These are phyloP conservation scores for Callocephalon fimbriatum DNA, from an alignment of 2,113 vertebrate genomes.

Conservation along the genomic window DNA sequence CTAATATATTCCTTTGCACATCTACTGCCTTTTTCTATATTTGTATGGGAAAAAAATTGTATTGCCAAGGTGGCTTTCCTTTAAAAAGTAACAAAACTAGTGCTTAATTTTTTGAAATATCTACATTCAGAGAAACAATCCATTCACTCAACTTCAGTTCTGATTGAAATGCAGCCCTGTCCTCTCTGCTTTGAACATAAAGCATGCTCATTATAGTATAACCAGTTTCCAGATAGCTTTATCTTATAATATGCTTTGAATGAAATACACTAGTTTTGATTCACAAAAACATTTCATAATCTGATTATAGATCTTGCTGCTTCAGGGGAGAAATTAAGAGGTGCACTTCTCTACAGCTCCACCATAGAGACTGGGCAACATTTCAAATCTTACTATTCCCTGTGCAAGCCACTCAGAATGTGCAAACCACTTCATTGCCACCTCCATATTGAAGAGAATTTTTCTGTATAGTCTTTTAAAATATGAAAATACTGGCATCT, in stretches of 20 bases:
- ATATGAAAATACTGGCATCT: background rate
- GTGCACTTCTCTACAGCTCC: background rate
- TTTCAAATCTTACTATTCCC: background rate
- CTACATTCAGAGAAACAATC: background rate
- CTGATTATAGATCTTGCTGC: constrained; percentile 38
- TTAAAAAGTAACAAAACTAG: background rate
- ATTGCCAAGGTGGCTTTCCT: background rate
- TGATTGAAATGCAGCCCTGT: background rate
- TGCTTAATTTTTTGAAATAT: background rate
- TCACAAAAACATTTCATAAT: constrained; percentile 63
- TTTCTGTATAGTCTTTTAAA: background rate
- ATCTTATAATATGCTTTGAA: constrained; percentile 34
- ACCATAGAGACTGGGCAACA: background rate
- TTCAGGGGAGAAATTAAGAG: background rate
- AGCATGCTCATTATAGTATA: background rate
- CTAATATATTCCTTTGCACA: background rate
- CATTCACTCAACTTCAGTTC: background rate
- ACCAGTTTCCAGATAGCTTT: constrained; percentile 30
- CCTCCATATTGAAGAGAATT: background rate
- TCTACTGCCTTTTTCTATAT: background rate
- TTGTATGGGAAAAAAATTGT: background rate
- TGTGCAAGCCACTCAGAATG: background rate
- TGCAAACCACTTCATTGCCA: background rate
- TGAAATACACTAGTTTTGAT: constrained; percentile 32
- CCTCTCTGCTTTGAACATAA: background rate